Evolutionary conservation across 1,140 invertebrate genomes (phyloP), one percentile per base, ranked within the genome.

Genomic region (Listronotus bonariensis): DNA sequence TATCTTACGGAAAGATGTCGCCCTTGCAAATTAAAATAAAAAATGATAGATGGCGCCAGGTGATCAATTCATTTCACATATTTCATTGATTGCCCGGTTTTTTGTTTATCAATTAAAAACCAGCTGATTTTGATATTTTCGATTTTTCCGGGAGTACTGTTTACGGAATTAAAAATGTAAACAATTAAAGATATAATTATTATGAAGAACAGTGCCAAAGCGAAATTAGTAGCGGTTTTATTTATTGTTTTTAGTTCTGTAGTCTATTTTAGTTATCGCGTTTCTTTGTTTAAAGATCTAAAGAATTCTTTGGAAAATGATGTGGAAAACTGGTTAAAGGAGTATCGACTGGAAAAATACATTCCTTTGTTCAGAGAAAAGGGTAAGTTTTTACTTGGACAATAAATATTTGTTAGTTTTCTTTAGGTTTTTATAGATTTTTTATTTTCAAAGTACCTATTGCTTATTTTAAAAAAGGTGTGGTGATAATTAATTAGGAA

Each of bases 261-360:
- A 38, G 43, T 66, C 11, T 66, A 59, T 54, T 53, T 66, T 40
- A 59, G 46, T 73, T 49, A 66, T 69, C 46, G 68, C 53, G 61
- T 65, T 65, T 67, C 68, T 76, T 60, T 75, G 68, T 70, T 73
- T 18, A 10, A 57, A 65, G 45, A 65, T 42, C 34, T 41, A 9
- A 56, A 57, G 34, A 6, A 9, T 41, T 40, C 42, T 11, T 10
- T 65, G 11, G 62, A 65, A 34, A 31, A 52, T 10, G 53, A 65
- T 42, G 32, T 57, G 20, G 36, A 90, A 66, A 81, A 86, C 70
- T 92, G 90, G 89, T 77, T 91, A 45, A 83, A 86, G 48, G 84
- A 89, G 73, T 89, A 87, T 75, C 83, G 87, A 55, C 79, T 92
- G 20, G 78, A 83, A 20, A 81, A 88, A 57, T 89, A 89, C 72